Percentiles rank a stretch among this genome's conserved stretches.
Conservation (phyloP, 2,113 vertebrate species). For the Euleptes europaea region DNA sequence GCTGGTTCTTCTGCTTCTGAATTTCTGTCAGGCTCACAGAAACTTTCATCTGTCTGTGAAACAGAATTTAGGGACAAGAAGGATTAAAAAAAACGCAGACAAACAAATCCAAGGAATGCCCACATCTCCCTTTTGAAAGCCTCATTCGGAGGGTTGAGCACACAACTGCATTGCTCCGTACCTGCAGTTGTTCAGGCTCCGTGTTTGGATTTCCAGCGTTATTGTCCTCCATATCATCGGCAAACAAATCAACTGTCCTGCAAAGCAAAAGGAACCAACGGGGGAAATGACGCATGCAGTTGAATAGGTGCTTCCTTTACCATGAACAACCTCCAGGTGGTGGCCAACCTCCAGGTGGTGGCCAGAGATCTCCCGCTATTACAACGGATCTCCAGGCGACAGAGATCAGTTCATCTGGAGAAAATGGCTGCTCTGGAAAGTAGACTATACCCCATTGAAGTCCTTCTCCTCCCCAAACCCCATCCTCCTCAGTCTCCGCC, state of each 20-base stretch:
- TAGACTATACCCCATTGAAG: too few species aligned
- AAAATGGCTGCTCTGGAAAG: too few species aligned
- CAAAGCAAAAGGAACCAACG: neutral
- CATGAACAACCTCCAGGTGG: neutral
- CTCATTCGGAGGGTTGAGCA: neutral
- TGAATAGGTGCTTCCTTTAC: neutral
- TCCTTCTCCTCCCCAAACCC: too few species aligned
- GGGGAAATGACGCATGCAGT: neutral
- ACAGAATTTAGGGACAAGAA: neutral
- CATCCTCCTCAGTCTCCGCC: too few species aligned
- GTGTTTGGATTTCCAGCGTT: neutral
- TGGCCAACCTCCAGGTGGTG: too few species aligned
- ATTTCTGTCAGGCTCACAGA: conserved; percentile 18
- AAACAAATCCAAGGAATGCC: neutral
- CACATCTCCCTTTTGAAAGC: neutral
- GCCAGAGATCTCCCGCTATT: neutral
- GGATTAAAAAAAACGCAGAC: neutral
- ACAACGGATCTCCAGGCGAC: neutral
- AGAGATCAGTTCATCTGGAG: too few species aligned
- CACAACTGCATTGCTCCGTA: conserved; percentile 3
- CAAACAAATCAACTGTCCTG: conserved; percentile 50
- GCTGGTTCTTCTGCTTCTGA: neutral
- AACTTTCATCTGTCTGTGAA: conserved; percentile 51
- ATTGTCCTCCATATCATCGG: neutral
- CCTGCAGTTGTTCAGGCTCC: conserved; percentile 18